These are phyloP conservation scores for Streptopelia turtur DNA, from an alignment of 2,797 vertebrate genomes.

Conservation along the genomic window DNA sequence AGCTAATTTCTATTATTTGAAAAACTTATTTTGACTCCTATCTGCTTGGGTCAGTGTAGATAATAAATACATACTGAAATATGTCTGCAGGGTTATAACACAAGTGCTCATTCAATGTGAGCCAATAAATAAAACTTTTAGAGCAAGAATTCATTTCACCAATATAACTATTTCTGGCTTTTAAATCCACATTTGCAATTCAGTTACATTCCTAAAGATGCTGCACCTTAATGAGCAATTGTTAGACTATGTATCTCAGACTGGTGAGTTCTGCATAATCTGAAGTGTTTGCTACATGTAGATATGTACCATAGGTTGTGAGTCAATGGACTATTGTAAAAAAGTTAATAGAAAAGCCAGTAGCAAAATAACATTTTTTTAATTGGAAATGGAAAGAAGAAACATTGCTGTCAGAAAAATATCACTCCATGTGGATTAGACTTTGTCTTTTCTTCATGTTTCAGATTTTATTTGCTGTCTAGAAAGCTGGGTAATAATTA, in stretches of 20 bases:
- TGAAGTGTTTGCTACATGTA: neutral
- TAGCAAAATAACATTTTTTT: neutral
- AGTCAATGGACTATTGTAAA: neutral
- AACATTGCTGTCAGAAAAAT: neutral
- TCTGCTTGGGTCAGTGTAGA: neutral
- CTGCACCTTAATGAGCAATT: neutral
- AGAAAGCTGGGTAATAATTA: neutral
- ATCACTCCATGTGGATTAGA: accelerated
- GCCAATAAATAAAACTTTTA: neutral
- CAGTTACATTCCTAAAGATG: neutral
- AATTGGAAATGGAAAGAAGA: neutral
- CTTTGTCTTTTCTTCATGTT: neutral
- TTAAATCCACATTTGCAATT: neutral
- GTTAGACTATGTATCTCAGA: neutral
- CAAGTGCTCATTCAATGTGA: neutral
- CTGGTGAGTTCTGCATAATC: neutral
- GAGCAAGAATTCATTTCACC: neutral
- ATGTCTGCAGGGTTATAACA: neutral
- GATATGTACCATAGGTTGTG: neutral
- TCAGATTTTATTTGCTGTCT: neutral
- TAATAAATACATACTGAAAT: neutral
- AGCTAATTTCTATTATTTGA: neutral
- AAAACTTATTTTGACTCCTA: neutral
- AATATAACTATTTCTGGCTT: neutral
- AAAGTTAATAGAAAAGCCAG: neutral